These are phyloP conservation scores for Pantherophis alleghaniensis DNA, from an alignment of 2,797 vertebrate species.

Conservation along the genomic window DNA sequence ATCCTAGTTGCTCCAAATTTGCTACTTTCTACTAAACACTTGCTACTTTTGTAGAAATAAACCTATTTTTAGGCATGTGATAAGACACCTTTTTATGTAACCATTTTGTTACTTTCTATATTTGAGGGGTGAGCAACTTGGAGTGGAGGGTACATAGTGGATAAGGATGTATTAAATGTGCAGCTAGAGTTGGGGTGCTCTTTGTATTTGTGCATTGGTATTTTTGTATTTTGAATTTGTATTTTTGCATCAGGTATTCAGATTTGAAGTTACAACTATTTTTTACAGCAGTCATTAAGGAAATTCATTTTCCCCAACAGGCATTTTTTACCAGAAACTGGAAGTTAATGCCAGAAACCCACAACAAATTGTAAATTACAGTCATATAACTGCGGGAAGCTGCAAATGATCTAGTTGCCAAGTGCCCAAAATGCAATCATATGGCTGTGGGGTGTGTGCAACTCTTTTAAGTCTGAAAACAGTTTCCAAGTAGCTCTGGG, in stretches of 20 bases:
- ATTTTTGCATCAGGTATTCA: background rate
- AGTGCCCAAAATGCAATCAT: background rate
- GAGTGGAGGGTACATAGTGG: background rate
- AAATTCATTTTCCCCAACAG: background rate
- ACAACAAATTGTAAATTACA: background rate
- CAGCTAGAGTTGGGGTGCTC: background rate
- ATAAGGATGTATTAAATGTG: background rate
- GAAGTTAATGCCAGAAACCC: background rate
- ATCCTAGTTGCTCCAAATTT: background rate
- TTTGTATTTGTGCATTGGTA: background rate
- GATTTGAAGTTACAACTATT: background rate
- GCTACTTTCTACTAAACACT: background rate
- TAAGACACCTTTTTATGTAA: background rate
- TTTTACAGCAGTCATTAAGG: background rate
- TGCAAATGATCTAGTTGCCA: background rate
- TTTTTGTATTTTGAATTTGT: background rate
- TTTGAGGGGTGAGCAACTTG: background rate
- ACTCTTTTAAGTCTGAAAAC: background rate
- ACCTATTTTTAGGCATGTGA: background rate
- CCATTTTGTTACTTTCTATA: background rate
- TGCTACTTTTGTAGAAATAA: background rate
- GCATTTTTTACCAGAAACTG: background rate
- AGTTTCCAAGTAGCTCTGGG: background rate
- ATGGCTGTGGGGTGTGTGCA: background rate
- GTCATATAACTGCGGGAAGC: background rate